These are phyloP conservation scores for Drosophila nigritarsus DNA, from an alignment of 2,888 invertebrate genomes.

Conservation along the genomic window DNA sequence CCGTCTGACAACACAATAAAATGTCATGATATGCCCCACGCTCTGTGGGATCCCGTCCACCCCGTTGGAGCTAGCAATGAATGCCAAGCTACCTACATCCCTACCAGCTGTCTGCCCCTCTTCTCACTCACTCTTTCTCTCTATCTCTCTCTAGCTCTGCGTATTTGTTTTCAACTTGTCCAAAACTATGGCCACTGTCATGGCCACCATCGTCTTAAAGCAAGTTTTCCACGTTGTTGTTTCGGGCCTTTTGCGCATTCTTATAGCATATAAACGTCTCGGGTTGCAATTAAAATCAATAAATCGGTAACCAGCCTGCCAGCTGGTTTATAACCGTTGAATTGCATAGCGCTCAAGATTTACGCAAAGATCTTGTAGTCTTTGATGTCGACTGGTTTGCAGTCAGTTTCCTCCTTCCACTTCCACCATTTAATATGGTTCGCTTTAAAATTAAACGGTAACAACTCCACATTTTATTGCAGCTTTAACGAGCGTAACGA, in stretches of 20 bases:
- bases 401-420: slow-evolving; percentile 1
- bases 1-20: slow-evolving; percentile 84
- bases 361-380: slow-evolving; percentile 31
- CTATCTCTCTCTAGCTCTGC: background rate
- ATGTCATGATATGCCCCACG: slow-evolving; percentile 84
- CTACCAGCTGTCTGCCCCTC: background rate
- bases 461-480: slow-evolving; percentile 61
- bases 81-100: slow-evolving; percentile 16
- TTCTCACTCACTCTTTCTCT: background rate
- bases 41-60: slow-evolving; percentile 66
- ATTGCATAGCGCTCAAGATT: slow-evolving; percentile 52
- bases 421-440: slow-evolving; percentile 33
- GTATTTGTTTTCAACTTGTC: slow-evolving; percentile 70
- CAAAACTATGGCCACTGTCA: slow-evolving; percentile 69
- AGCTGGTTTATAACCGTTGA: slow-evolving; percentile 77
- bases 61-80: slow-evolving; percentile 24
- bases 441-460: slow-evolving; percentile 61
- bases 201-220: slow-evolving; percentile 29
- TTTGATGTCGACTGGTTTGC: slow-evolving; percentile 33
- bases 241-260: slow-evolving; percentile 70
- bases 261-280: slow-evolving; percentile 82
- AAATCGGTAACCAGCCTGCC: slow-evolving; percentile 79
- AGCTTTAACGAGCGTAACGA: slow-evolving; percentile 52
- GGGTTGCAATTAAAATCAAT: slow-evolving; percentile 84
- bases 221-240: slow-evolving; percentile 42